Evolutionary conservation across 2,888 invertebrate genomes (phyloP).

Genomic region (Colletes collaris): DNA sequence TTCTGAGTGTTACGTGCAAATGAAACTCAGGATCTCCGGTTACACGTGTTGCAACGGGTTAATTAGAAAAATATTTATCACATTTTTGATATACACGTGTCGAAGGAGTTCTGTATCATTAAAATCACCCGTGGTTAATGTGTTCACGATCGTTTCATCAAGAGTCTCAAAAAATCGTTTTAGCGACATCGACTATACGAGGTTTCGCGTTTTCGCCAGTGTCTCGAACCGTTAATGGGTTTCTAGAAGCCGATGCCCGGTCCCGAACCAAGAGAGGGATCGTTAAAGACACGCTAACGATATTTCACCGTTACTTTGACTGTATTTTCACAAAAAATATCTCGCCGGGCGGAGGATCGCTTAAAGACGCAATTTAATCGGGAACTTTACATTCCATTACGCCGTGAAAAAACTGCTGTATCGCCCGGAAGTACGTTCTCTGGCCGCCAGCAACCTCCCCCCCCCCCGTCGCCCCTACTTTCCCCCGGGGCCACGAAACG

Average conservation of each 20-base stretch:
- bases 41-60: too few relatives aligned
- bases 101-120: too few relatives aligned
- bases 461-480: background rate
- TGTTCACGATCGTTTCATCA: background rate
- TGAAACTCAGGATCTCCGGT: too few relatives aligned
- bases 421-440: slow-evolving; percentile 31
- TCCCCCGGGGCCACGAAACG: slow-evolving; percentile 7
- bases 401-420: slow-evolving; percentile 42
- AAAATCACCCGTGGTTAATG: too few relatives aligned
- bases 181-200: slow-evolving; percentile 1
- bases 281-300: slow-evolving; percentile 40
- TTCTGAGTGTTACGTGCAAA: too few relatives aligned
- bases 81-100: too few relatives aligned
- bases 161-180: slow-evolving; percentile 34
- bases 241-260: background rate
- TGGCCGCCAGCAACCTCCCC: background rate
- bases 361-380: slow-evolving; percentile 58
- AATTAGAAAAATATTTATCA: too few relatives aligned
- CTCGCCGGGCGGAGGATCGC: slow-evolving; percentile 39
- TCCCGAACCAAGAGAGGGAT: background rate
- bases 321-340: slow-evolving; percentile 54
- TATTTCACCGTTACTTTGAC: slow-evolving; percentile 49
- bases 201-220: background rate
- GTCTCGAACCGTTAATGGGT: slow-evolving; percentile 25
- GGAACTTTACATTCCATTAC: slow-evolving; percentile 57